Evolutionary conservation across 2,113 vertebrate species (phyloP), one percentile per base, ranked within the genome.

Genomic region (Phasianus colchicus): DNA sequence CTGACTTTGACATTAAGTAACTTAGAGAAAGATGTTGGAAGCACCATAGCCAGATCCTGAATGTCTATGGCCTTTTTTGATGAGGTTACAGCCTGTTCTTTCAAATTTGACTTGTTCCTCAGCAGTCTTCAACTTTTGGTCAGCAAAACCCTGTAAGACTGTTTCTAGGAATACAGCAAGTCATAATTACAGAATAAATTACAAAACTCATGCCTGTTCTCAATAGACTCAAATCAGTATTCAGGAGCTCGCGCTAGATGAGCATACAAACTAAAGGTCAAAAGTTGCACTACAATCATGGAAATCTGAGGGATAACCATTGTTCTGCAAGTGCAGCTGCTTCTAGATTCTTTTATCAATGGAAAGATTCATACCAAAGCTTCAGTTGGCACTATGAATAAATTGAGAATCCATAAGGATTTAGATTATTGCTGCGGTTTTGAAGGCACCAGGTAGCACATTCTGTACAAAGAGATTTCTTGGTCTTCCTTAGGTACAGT

Each of bases 341-440:
- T 70, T 87, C 67, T 87, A 55, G 54, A 70, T 70, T 89, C 54
- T 64, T 88, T 61, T 86, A 72, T 3, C 84, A 61, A 70, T 34
- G 82, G 54, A 29, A 65, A 72, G 48, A 61, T 43, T 87, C 8
- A 32, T 11, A 76, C 4, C 29, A 57, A 79, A 82, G 58, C 84
- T 91, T 91, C 45, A 38, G 48, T 32, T 83, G 92, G 63, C 30
- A 58, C 40, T 84, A 65, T 52, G 83, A 72, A 81, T 29, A 78
- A 81, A 87, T 8, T 83, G 50, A 48, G 75, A 73, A 89, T 83
- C 89, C 78, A 34, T 63, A 79, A 82, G 40, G 88, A 94, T 91
- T 91, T 91, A 78, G 77, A 89, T 92, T 96, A 89, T 55, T 69
- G 40, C 63, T 83, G 86, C 32, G 2, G 80, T 55, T 55, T 21